A percentile compares a stretch with the other conserved stretches of the same genome.
phyloP scores from a whole-genome alignment of 2,888 invertebrate species.

The Oscheius sp. region DNA sequence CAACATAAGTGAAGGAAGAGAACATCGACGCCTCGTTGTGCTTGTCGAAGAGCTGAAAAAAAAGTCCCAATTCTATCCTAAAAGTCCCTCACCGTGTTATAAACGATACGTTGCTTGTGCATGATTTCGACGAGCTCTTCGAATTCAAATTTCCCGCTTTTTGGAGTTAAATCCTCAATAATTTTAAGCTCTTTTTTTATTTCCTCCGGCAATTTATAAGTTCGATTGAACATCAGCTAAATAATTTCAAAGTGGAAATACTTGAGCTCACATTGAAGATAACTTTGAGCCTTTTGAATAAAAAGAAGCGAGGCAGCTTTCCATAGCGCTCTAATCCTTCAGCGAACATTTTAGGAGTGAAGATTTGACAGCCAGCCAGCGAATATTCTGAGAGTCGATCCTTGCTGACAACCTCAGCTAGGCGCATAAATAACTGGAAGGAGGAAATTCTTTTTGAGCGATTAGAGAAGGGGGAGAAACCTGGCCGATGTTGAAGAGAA shows the following conservation, averaged over 20 bases:
- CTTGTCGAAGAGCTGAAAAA: slow-evolving; percentile 38
- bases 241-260: slow-evolving; percentile 16
- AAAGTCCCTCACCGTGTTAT: neutral
- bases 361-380: slow-evolving; percentile 54
- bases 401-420: slow-evolving; percentile 62
- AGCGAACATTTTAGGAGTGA: slow-evolving; percentile 55
- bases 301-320: slow-evolving; percentile 27
- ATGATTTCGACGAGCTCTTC: slow-evolving; percentile 27
- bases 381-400: slow-evolving; percentile 58
- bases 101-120: slow-evolving; percentile 24
- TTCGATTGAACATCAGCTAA: slow-evolving; percentile 39
- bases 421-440: slow-evolving; percentile 72
- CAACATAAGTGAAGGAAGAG: slow-evolving; percentile 62
- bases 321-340: slow-evolving; percentile 39
- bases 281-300: slow-evolving; percentile 32
- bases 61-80: no score
- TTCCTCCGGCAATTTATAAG: slow-evolving; percentile 30
- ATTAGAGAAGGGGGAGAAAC: no score
- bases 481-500: slow-evolving; percentile 71
- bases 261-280: slow-evolving; percentile 44
- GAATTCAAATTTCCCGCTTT: slow-evolving; percentile 16
- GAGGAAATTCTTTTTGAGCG: slow-evolving; percentile 11
- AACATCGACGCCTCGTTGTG: slow-evolving; percentile 55
- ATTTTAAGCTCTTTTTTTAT: slow-evolving; percentile 28
- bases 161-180: slow-evolving; percentile 31